These are phyloP conservation scores for Misgurnus anguillicaudatus DNA, from an alignment of 2,113 vertebrate genomes.

Conservation along the genomic window DNA sequence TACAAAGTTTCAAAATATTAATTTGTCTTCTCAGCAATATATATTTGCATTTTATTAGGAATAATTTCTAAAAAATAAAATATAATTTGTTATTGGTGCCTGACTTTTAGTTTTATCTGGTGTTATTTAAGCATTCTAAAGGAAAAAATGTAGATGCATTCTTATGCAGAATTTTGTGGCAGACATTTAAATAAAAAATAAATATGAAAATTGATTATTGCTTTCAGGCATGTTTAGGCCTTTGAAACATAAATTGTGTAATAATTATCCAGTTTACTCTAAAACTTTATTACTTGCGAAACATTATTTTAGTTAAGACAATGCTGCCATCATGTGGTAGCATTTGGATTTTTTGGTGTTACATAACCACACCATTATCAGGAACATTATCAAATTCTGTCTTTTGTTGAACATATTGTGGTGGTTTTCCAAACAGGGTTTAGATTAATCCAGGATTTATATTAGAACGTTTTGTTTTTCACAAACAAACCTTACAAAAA, in stretches of 20 bases:
- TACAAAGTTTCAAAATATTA: no score
- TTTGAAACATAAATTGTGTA: neutral
- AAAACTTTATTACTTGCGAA: no score
- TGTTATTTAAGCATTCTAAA: neutral
- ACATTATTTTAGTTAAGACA: neutral
- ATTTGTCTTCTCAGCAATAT: neutral
- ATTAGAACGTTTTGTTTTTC: no score
- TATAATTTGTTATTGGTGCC: neutral
- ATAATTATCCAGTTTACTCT: neutral
- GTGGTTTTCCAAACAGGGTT: no score
- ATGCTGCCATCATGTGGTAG: slow-evolving; percentile 22
- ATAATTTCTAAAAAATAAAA: neutral
- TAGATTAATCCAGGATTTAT: no score
- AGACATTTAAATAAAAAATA: neutral
- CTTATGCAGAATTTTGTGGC: neutral
- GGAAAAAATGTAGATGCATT: neutral
- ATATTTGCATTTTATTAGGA: neutral
- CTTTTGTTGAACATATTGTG: no score
- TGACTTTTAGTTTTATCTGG: neutral
- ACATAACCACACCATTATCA: neutral
- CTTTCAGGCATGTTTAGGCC: neutral
- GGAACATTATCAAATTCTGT: no score
- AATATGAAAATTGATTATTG: neutral
- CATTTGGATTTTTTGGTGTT: slow-evolving; percentile 3
- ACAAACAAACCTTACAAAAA: no score